These are phyloP conservation scores for Oophaga pumilio DNA, from an alignment of 2,113 vertebrate genomes.

Conservation along the genomic window DNA sequence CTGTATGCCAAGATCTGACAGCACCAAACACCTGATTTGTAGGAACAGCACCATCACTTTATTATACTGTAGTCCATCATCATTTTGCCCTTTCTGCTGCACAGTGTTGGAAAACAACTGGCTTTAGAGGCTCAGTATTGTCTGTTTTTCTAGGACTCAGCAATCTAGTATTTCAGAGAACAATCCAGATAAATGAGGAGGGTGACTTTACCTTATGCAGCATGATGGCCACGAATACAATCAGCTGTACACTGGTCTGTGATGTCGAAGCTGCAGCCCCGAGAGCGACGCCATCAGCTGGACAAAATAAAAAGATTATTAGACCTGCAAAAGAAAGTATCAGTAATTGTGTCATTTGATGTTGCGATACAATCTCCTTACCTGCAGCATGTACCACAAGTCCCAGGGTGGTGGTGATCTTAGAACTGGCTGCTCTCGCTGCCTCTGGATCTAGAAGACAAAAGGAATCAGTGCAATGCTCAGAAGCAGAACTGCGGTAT, in stretches of 20 bases:
- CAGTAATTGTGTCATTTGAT: not conserved
- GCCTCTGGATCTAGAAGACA: constrained; percentile 87
- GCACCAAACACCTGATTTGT: no score
- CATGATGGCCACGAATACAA: constrained; percentile 98
- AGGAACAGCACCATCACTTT: no score
- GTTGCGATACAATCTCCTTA: constrained; percentile 59
- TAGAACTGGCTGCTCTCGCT: constrained; percentile 83
- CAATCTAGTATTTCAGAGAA: no score
- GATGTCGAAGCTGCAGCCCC: constrained; percentile 98
- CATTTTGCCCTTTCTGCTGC: no score
- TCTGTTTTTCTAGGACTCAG: no score
- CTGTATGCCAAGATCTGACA: no score
- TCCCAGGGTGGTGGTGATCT: constrained; percentile 95
- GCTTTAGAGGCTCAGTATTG: no score
- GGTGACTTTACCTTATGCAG: constrained; percentile 90
- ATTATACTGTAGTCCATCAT: no score
- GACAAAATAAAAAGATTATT: not conserved
- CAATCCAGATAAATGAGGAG: not conserved
- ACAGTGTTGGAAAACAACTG: no score
- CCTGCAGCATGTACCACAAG: constrained; percentile 97
- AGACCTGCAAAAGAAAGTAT: not conserved
- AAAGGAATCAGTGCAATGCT: not conserved
- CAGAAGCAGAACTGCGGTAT: not conserved
- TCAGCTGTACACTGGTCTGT: constrained; percentile 96
- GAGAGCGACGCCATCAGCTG: constrained; percentile 94